Conservation (phyloP, 1,140 invertebrate genomes). For the Trigoniulus corallinus region DNA sequence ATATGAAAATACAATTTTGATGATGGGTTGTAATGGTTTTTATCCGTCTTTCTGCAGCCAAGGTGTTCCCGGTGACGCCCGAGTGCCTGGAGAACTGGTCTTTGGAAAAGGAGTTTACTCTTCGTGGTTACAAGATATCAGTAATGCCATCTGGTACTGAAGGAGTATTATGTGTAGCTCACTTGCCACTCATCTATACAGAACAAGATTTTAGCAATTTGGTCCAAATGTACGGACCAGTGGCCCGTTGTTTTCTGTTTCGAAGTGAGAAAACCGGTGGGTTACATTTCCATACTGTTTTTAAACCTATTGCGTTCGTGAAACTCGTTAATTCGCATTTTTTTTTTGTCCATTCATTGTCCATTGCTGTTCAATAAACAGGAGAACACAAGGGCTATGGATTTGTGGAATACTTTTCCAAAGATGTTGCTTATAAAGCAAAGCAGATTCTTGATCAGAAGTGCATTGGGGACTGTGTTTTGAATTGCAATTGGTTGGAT, state of each 20-base stretch:
- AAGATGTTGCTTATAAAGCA: conserved; percentile 31
- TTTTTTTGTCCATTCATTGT: neutral
- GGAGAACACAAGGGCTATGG: conserved; percentile 41
- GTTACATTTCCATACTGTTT: neutral
- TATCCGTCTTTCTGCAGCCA: neutral
- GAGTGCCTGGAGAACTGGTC: neutral
- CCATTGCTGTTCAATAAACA: conserved; percentile 6
- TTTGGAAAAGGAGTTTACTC: neutral
- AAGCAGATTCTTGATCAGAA: conserved; percentile 32
- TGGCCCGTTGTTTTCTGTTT: conserved; percentile 35
- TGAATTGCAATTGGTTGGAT: conserved; percentile 38
- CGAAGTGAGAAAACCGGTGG: conserved; percentile 34
- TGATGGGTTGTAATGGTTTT: too few species aligned
- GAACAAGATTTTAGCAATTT: conserved; percentile 33
- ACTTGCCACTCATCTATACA: conserved; percentile 30
- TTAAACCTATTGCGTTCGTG: neutral
- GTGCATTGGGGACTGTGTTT: conserved; percentile 21
- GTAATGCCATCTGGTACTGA: conserved; percentile 28
- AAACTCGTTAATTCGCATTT: neutral
- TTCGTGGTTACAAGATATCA: neutral
- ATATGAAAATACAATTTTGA: too few species aligned
- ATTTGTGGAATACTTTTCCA: conserved; percentile 37
- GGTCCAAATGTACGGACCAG: conserved; percentile 29
- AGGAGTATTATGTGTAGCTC: conserved; percentile 35
- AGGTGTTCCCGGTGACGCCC: neutral